These are phyloP conservation scores for Epinephelus cyanopodus DNA, from an alignment of 2,113 vertebrate species.

Conservation along the genomic window DNA sequence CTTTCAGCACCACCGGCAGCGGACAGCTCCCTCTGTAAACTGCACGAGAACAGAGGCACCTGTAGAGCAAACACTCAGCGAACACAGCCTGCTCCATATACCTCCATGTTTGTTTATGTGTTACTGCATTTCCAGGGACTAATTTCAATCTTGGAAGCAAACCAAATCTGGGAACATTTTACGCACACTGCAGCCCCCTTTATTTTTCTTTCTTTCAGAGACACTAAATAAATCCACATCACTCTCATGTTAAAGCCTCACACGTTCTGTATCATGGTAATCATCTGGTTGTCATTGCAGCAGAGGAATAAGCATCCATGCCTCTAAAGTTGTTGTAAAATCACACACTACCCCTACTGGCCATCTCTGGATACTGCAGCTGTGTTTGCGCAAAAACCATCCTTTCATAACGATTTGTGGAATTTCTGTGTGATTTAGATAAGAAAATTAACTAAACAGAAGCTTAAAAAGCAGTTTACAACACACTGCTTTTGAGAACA, in stretches of 20 bases:
- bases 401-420: background rate
- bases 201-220: background rate
- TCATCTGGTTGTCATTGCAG: slow-evolving; percentile 11
- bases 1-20: slow-evolving; percentile 70
- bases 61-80: slow-evolving; percentile 33
- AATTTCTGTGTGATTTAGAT: slow-evolving; percentile 1
- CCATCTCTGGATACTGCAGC: slow-evolving; percentile 35
- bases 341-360: slow-evolving; percentile 72
- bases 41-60: slow-evolving; percentile 30
- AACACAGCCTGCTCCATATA: background rate
- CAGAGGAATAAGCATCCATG: slow-evolving; percentile 1
- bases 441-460: background rate
- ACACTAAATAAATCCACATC: background rate
- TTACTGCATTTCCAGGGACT: background rate
- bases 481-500: background rate
- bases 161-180: background rate
- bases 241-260: slow-evolving; percentile 10
- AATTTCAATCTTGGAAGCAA: background rate
- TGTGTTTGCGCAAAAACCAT: slow-evolving; percentile 25
- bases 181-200: too few relatives aligned
- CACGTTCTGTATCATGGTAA: background rate
- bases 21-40: slow-evolving; percentile 69
- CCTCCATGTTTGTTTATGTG: background rate
- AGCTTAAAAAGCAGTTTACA: background rate
- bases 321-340: slow-evolving; percentile 60